These are phyloP conservation scores for Oncorhynchus nerka DNA, from an alignment of 2,113 vertebrate species.

Conservation along the genomic window DNA sequence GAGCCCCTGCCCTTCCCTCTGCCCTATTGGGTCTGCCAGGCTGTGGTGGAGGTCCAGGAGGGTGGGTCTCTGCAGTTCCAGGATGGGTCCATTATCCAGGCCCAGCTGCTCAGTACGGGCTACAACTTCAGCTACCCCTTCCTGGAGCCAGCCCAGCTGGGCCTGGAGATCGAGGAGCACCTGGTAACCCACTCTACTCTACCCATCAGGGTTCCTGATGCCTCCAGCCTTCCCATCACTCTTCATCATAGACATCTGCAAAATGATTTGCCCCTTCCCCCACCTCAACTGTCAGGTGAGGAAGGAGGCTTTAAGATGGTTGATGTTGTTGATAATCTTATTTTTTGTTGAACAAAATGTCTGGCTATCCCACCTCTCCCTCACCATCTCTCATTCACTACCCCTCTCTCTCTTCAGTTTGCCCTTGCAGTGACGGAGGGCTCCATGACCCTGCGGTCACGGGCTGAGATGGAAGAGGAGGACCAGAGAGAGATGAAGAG, in stretches of 20 bases:
- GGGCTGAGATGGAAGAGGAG: constrained; percentile 55
- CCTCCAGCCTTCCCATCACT: constrained; percentile 72
- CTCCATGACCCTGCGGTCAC: constrained; percentile 45
- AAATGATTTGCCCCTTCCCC: constrained; percentile 76
- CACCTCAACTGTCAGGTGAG: constrained; percentile 77
- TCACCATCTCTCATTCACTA: neutral
- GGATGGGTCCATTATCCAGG: constrained; percentile 54
- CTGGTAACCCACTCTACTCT: constrained; percentile 70
- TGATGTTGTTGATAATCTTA: neutral
- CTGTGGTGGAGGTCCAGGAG: constrained; percentile 48
- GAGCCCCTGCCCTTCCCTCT: constrained; percentile 64
- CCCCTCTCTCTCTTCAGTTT: constrained; percentile 37
- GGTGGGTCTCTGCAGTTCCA: constrained; percentile 62
- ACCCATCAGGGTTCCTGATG: constrained; percentile 68
- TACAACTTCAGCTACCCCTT: constrained; percentile 78
- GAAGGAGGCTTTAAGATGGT: neutral
- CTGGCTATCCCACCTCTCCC: neutral
- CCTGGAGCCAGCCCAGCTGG: constrained; percentile 56
- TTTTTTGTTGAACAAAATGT: neutral
- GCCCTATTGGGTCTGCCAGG: constrained; percentile 60
- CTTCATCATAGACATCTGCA: constrained; percentile 77
- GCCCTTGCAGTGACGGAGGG: constrained; percentile 63
- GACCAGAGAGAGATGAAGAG: constrained; percentile 26
- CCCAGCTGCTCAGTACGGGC: constrained; percentile 80
- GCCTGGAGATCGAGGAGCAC: constrained; percentile 62